Conservation (phyloP, 2,888 invertebrate genomes). For the Muschampia plurimacula region DNA sequence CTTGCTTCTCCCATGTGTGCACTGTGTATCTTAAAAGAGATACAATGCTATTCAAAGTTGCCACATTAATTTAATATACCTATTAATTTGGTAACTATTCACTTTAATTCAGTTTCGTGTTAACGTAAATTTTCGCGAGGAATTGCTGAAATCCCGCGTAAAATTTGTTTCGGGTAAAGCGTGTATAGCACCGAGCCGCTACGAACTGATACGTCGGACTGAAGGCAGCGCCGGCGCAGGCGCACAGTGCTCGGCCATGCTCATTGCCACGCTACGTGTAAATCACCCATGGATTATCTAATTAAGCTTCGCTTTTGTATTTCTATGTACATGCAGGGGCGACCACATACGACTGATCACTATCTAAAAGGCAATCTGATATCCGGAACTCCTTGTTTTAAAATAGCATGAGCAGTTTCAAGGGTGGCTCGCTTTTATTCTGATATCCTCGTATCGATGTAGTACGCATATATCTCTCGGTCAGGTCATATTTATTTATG, state of each 20-base stretch:
- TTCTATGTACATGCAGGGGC: slow-evolving; percentile 36
- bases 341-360: slow-evolving; percentile 28
- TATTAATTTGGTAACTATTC: background rate
- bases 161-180: slow-evolving; percentile 43
- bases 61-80: background rate
- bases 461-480: slow-evolving; percentile 1
- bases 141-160: slow-evolving; percentile 23
- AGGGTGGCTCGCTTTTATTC: slow-evolving; percentile 26
- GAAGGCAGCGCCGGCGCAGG: slow-evolving; percentile 56
- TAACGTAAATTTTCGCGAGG: slow-evolving; percentile 23
- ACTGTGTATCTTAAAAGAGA: slow-evolving; percentile 44
- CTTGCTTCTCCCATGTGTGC: slow-evolving; percentile 66
- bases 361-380: slow-evolving; percentile 32
- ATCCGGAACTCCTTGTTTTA: slow-evolving; percentile 30
- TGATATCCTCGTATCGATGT: slow-evolving; percentile 16
- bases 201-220: slow-evolving; percentile 68
- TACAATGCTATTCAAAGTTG: background rate
- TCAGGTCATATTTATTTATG: slow-evolving; percentile 9
- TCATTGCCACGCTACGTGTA: slow-evolving; percentile 72
- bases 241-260: slow-evolving; percentile 52
- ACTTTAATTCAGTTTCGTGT: background rate
- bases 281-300: slow-evolving; percentile 51
- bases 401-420: slow-evolving; percentile 21
- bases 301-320: slow-evolving; percentile 33
- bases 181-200: slow-evolving; percentile 68